Conservation (phyloP, 2,888 invertebrate genomes). For the Lissocephala sabroskyi region DNA sequence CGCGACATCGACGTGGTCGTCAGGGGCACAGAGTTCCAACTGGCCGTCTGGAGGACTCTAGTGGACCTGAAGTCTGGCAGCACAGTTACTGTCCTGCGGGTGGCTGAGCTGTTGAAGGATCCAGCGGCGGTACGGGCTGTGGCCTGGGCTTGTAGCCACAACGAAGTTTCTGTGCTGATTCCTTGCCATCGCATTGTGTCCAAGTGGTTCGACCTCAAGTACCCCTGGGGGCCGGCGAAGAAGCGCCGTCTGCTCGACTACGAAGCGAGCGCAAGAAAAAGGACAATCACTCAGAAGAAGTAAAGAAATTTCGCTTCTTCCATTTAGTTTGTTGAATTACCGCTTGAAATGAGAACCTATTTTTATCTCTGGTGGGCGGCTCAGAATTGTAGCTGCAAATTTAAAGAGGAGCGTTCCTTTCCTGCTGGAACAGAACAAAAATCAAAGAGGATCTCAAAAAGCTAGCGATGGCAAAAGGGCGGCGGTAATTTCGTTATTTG, state of each 20-base stretch:
- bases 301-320: no score
- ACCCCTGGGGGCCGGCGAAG: conserved; percentile 54
- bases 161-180: conserved; percentile 59
- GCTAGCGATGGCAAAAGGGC: no score
- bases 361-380: no score
- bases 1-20: conserved; percentile 56
- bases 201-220: conserved; percentile 53
- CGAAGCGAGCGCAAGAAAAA: conserved; percentile 24
- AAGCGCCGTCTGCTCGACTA: conserved; percentile 43
- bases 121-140: conserved; percentile 60
- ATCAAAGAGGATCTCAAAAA: no score
- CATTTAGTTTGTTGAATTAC: conserved; percentile 39
- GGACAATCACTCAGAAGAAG: no score
- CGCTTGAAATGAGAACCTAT: conserved; percentile 10
- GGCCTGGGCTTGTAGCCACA: conserved; percentile 59
- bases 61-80: conserved; percentile 43
- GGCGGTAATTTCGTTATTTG: conserved; percentile 41
- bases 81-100: conserved; percentile 49
- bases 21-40: conserved; percentile 57
- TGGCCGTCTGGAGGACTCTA: conserved; percentile 55
- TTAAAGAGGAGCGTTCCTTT: no score
- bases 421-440: no score
- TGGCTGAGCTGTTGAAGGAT: conserved; percentile 48
- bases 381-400: no score
- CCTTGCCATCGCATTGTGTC: conserved; percentile 67